Evolutionary conservation across 2,888 invertebrate genomes (phyloP).

Genomic region (Strigamia transsilvanica): DNA sequence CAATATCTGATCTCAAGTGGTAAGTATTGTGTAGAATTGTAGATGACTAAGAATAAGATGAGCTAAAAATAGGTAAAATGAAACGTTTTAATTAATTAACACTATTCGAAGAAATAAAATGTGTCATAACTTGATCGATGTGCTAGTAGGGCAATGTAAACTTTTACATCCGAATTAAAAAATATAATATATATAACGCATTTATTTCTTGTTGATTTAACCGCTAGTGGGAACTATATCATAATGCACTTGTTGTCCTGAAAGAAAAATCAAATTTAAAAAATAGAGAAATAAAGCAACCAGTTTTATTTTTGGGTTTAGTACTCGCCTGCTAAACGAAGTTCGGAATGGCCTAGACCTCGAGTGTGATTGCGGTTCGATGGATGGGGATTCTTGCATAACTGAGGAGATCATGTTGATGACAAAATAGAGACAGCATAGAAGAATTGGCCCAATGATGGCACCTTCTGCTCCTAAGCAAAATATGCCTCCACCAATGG

Average conservation of each 20-base stretch:
- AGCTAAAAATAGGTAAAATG: no score
- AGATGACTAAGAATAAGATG: no score
- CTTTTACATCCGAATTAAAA: not conserved
- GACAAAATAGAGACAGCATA: slow-evolving; percentile 93
- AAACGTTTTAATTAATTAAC: no score
- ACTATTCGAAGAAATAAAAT: no score
- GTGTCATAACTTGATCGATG: no score
- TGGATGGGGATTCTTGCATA: slow-evolving; percentile 58
- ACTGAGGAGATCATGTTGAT: slow-evolving; percentile 74
- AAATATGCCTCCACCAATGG: slow-evolving; percentile 97
- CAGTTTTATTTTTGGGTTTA: not conserved
- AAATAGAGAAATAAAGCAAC: not conserved
- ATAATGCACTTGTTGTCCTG: not conserved
- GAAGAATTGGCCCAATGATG: slow-evolving; percentile 91
- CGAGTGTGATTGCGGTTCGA: slow-evolving; percentile 42
- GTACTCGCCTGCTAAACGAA: not conserved
- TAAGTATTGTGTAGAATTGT: no score
- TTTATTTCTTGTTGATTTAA: not conserved
- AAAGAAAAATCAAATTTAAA: not conserved
- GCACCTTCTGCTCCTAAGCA: slow-evolving; percentile 97
- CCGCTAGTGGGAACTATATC: not conserved
- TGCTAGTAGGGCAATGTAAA: no score
- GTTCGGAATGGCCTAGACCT: not conserved
- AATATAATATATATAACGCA: not conserved
- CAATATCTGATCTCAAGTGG: no score